These are phyloP conservation scores for Plumapathes pennacea DNA, from an alignment of 92 coral and sea anemone species.

Conservation along the genomic window DNA sequence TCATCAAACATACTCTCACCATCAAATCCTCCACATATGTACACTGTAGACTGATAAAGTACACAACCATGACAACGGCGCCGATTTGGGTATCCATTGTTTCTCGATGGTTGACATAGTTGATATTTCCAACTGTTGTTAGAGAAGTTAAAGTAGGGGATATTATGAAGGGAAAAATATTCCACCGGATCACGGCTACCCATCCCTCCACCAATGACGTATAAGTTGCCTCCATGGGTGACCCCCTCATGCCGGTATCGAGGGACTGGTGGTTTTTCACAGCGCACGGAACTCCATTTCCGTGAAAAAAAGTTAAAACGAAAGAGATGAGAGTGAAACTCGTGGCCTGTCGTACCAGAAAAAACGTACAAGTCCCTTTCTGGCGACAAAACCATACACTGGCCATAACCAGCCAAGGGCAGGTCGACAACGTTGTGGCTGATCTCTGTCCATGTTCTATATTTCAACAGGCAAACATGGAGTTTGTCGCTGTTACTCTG, in stretches of 20 bases:
- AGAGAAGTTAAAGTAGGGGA: slow-evolving; percentile 62
- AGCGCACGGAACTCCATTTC: slow-evolving; percentile 63
- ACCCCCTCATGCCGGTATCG: slow-evolving; percentile 96
- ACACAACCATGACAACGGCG: slow-evolving; percentile 99
- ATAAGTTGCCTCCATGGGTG: slow-evolving; percentile 62
- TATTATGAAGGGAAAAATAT: slow-evolving; percentile 62
- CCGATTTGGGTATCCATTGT: slow-evolving; percentile 70
- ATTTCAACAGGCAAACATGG: slow-evolving; percentile 57
- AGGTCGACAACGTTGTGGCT: slow-evolving; percentile 13
- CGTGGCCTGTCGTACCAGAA: slow-evolving; percentile 89
- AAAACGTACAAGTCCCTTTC: slow-evolving; percentile 85
- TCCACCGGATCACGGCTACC: slow-evolving; percentile 62
- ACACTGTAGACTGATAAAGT: slow-evolving; percentile 51
- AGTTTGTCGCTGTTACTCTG: slow-evolving; percentile 77
- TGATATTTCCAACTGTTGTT: slow-evolving; percentile 59
- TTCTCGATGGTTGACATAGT: slow-evolving; percentile 47
- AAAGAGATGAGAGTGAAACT: slow-evolving; percentile 68
- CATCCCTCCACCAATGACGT: slow-evolving; percentile 88
- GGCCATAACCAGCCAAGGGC: slow-evolving; percentile 93
- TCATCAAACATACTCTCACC: slow-evolving; percentile 72
- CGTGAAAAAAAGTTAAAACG: slow-evolving; percentile 54
- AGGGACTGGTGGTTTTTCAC: slow-evolving; percentile 52
- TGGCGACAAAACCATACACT: slow-evolving; percentile 79
- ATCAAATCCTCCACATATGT: slow-evolving; percentile 89
- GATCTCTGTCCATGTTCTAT: slow-evolving; percentile 57